Conservation (phyloP, 1,140 invertebrate genomes). For the Aricia agestis region DNA sequence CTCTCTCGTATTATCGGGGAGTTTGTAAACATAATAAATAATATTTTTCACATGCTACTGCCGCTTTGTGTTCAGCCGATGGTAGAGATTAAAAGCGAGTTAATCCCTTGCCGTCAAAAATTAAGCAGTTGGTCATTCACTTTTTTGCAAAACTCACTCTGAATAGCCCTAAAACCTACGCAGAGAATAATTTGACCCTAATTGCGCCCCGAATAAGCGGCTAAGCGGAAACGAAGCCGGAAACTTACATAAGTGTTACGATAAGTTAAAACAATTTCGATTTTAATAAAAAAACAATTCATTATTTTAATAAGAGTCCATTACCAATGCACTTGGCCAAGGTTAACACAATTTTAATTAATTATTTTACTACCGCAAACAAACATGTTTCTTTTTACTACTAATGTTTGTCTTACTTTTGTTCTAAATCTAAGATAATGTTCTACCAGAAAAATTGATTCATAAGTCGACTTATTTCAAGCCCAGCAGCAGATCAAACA, state of each 20-base stretch:
- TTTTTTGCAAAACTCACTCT: neutral
- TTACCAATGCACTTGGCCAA: neutral
- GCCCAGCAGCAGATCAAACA: too few relatives aligned
- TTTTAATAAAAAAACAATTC: neutral
- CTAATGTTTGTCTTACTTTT: too few relatives aligned
- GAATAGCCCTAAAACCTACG: neutral
- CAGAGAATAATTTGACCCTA: neutral
- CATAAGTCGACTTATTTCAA: too few relatives aligned
- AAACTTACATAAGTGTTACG: constrained; percentile 5
- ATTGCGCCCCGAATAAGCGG: neutral
- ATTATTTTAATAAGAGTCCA: neutral
- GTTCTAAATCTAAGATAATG: too few relatives aligned
- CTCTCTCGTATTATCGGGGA: neutral
- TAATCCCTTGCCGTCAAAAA: neutral
- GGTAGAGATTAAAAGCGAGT: neutral
- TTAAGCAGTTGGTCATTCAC: neutral
- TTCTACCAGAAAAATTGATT: too few relatives aligned
- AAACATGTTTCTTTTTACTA: too few relatives aligned
- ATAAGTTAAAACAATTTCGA: constrained; percentile 7
- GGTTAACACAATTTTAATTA: neutral
- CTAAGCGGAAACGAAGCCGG: constrained; percentile 7
- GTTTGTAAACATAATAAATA: constrained; percentile 9
- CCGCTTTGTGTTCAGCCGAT: neutral
- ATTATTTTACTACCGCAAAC: too few relatives aligned
- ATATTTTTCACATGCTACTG: constrained; percentile 6